These are phyloP conservation scores for Tolmerus cingulatus DNA, from an alignment of 2,888 invertebrate genomes.

Conservation along the genomic window DNA sequence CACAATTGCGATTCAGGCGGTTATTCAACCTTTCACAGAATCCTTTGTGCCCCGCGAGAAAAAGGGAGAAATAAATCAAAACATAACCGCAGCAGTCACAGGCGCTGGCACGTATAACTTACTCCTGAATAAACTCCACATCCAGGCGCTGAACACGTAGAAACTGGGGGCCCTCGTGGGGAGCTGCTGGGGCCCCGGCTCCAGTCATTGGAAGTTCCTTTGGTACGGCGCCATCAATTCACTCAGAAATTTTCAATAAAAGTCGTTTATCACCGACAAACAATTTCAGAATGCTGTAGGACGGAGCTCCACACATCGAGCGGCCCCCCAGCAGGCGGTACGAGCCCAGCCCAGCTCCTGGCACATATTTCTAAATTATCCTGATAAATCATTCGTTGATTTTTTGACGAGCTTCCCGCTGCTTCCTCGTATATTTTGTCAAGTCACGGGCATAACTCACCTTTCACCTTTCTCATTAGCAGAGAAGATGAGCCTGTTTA, in stretches of 20 bases:
- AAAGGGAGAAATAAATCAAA: conserved; percentile 11
- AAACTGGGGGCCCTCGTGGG: not conserved
- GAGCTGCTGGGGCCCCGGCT: not conserved
- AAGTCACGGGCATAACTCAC: conserved; percentile 23
- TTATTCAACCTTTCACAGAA: not conserved
- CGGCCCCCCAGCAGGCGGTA: not conserved
- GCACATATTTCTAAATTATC: conserved; percentile 26
- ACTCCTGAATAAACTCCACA: not conserved
- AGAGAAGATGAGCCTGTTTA: not conserved
- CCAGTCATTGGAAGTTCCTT: not conserved
- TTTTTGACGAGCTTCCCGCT: conserved; percentile 7
- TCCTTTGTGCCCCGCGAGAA: not conserved
- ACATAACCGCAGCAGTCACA: conserved; percentile 1
- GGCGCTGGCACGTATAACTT: conserved; percentile 4
- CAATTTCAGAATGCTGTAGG: conserved; percentile 42
- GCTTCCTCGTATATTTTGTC: conserved; percentile 1
- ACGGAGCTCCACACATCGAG: not conserved
- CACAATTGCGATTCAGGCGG: not conserved
- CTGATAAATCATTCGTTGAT: conserved; percentile 28
- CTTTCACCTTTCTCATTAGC: conserved; percentile 26
- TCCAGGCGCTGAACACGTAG: not conserved
- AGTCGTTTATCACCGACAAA: conserved; percentile 51
- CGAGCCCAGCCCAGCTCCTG: not conserved
- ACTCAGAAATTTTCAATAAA: conserved; percentile 52
- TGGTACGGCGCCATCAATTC: conserved; percentile 49